phyloP scores from a whole-genome alignment of 1,140 invertebrate species.

The Caenorhabditis inopinata region DNA sequence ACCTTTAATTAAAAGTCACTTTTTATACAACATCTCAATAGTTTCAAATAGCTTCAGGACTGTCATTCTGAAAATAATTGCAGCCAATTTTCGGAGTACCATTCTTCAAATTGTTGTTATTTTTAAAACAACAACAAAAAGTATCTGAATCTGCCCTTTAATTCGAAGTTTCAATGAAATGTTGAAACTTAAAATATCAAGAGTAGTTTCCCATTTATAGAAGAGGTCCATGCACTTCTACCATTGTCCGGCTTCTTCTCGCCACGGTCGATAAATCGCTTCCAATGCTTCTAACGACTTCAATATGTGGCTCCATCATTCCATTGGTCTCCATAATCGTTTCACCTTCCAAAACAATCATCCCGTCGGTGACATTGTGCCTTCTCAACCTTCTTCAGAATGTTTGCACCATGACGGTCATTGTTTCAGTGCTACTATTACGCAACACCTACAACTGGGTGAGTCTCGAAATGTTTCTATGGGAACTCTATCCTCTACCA shows the following conservation, averaged over 20 bases:
- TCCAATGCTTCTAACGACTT: background rate
- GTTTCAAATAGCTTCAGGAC: too few species aligned
- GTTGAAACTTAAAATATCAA: too few species aligned
- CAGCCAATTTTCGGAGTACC: too few species aligned
- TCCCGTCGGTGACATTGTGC: background rate
- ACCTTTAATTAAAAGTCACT: too few species aligned
- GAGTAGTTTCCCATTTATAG: background rate
- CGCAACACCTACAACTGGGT: slow-evolving; percentile 16
- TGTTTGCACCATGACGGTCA: background rate
- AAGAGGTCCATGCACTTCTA: background rate
- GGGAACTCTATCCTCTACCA: background rate
- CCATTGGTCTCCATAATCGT: background rate
- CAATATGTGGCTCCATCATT: background rate
- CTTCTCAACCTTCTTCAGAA: slow-evolving; percentile 6
- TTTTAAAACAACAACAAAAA: too few species aligned
- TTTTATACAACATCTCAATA: too few species aligned
- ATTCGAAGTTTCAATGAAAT: too few species aligned
- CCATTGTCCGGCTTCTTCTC: background rate
- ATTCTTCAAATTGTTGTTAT: too few species aligned
- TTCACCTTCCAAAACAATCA: background rate
- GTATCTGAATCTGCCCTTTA: too few species aligned
- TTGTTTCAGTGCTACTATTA: background rate
- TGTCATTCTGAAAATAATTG: too few species aligned
- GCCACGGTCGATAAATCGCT: slow-evolving; percentile 8
- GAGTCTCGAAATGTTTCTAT: background rate